A percentile compares a stretch with the other conserved stretches of the same genome.
These are phyloP conservation scores for Cervus canadensis DNA, from an alignment of 2,113 vertebrate genomes.

Conservation along the genomic window DNA sequence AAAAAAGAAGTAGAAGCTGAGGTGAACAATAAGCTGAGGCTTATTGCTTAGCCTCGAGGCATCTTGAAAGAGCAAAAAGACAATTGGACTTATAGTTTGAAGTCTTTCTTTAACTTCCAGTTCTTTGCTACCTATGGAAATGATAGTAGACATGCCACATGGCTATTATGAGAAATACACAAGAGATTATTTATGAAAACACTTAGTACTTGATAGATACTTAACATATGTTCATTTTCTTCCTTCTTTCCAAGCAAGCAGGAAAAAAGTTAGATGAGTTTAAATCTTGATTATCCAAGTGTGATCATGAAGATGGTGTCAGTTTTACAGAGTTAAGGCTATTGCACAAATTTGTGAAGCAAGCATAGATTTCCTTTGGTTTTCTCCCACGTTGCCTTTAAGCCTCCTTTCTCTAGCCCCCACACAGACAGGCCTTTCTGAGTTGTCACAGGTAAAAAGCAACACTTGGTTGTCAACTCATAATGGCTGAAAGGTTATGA, in stretches of 20 bases:
- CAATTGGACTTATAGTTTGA: not conserved
- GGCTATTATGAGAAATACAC: not conserved
- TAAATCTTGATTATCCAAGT: not conserved
- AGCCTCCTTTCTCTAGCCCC: not conserved
- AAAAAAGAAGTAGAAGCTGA: not conserved
- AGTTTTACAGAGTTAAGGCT: not conserved
- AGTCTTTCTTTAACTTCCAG: not conserved
- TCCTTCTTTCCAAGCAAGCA: not conserved
- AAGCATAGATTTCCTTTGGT: not conserved
- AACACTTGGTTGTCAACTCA: not conserved
- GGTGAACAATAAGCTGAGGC: not conserved
- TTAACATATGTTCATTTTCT: not conserved
- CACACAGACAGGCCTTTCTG: not conserved
- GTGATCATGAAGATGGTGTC: not conserved
- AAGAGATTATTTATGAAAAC: not conserved
- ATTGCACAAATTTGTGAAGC: not conserved
- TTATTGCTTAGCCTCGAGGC: not conserved
- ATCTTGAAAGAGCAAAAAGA: not conserved
- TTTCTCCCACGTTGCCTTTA: not conserved
- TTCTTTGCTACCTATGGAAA: not conserved
- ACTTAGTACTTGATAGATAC: not conserved
- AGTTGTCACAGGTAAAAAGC: not conserved
- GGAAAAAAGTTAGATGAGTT: not conserved
- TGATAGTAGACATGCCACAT: rapidly evolving
- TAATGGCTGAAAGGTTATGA: not conserved